Evolutionary conservation across 2,113 vertebrate genomes (phyloP).

Genomic region (Proteles cristata): DNA sequence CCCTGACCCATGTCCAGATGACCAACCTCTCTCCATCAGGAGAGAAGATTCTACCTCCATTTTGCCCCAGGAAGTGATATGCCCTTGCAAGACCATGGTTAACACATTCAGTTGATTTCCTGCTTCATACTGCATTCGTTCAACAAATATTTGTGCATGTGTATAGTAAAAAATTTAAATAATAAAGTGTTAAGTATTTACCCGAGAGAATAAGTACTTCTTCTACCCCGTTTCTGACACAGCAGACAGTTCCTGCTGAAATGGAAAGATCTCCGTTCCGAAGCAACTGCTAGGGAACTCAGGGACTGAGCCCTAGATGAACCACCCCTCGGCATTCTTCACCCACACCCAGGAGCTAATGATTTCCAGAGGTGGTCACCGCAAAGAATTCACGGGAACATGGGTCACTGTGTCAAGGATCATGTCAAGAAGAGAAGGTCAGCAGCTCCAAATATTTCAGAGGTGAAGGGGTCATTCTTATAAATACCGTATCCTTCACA

Average conservation of each 20-base stretch:
- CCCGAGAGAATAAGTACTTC: background rate
- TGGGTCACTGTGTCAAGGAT: constrained; percentile 59
- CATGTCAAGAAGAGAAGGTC: constrained; percentile 59
- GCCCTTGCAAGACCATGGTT: background rate
- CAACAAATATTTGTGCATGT: background rate
- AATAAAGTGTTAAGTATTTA: background rate
- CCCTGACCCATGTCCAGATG: background rate
- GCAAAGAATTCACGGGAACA: constrained; percentile 49
- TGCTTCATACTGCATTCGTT: background rate
- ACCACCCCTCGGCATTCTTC: background rate
- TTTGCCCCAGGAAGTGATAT: background rate
- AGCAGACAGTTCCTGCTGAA: background rate
- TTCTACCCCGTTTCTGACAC: background rate
- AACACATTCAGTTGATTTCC: background rate
- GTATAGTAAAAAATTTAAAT: background rate
- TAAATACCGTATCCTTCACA: constrained; percentile 7
- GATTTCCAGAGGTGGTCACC: constrained; percentile 65
- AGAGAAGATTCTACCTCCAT: background rate
- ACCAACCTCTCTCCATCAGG: background rate
- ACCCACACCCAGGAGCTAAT: constrained; percentile 50
- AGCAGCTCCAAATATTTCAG: constrained; percentile 66
- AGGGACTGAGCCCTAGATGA: background rate
- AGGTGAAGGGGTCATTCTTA: constrained; percentile 61
- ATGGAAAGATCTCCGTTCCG: background rate
- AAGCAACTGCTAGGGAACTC: constrained; percentile 8